Evolutionary conservation across 2,113 vertebrate genomes (phyloP), one percentile per base, ranked within the genome.

Genomic region (Anser brachyrhynchus): DNA sequence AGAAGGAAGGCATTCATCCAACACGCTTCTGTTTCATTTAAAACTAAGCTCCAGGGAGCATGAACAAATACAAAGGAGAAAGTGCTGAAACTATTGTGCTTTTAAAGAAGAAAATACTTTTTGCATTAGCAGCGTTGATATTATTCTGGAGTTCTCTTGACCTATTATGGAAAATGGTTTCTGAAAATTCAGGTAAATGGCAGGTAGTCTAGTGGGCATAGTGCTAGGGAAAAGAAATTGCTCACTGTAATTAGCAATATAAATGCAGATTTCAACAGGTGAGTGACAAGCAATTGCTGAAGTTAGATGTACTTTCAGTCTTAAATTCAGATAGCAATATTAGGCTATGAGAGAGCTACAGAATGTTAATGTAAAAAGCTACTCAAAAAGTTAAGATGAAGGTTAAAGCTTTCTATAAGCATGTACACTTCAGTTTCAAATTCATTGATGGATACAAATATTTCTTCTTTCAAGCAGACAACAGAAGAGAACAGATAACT

Each of bases 201-300:
- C 69, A 77, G 70, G 49, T 49, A 81, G 43, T 87, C 61, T 23
- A 69, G 65, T 94, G 77, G 65, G 88, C 80, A 89, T 33, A 70
- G 77, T 41, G 29, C 43, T 90, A 81, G 33, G 54, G 31, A 92
- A 76, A 74, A 73, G 64, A 90, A 89, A 95, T 78, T 29, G 28
- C 61, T 92, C 17, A 2, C 35, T 83, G 76, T 89, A 96, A 96
- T 96, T 96, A 96, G 94, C 80, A 92, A 94, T 92, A 94, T 94
- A 95, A 95, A 96, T 93, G 86, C 90, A 92, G 70, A 96, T 96
- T 96, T 87, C 96, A 96, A 95, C 92, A 96, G 54, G 88, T 90
- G 54, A 93, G 44, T 89, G 93, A 78, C 79, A 96, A 89, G 73
- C 43, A 90, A 65, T 70, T 89, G 86, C 54, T 79, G 57, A 81